A percentile compares a stretch with the other conserved stretches of the same genome.
Conservation (phyloP, 1,140 invertebrate species). For the Ditylenchus dipsaci region DNA sequence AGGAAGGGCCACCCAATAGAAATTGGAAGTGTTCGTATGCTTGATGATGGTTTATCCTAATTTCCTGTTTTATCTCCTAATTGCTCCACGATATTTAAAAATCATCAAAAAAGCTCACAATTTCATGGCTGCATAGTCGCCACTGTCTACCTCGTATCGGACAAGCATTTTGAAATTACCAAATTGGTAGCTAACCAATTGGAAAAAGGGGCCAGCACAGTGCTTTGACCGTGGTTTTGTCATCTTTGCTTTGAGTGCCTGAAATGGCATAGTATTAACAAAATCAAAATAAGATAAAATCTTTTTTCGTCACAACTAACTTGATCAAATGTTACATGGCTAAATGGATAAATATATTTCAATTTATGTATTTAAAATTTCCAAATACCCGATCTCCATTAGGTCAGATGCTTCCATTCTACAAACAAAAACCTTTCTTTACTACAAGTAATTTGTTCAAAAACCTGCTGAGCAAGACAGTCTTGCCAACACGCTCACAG, state of each 20-base stretch:
- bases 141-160: constrained; percentile 54
- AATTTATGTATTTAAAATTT: constrained; percentile 4
- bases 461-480: constrained; percentile 48
- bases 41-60: no score
- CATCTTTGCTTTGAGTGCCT: constrained; percentile 52
- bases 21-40: no score
- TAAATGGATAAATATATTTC: constrained; percentile 28
- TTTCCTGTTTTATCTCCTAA: no score
- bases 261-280: no score
- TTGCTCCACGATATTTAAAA: neutral
- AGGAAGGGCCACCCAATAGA: no score
- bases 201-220: constrained; percentile 55
- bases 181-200: constrained; percentile 55
- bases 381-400: constrained; percentile 46
- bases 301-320: no score
- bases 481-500: constrained; percentile 57
- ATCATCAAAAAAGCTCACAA: neutral
- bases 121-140: constrained; percentile 50
- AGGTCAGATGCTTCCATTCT: constrained; percentile 58
- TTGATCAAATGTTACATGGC: constrained; percentile 53
- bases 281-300: no score
- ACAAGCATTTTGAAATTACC: constrained; percentile 56
- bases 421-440: constrained; percentile 21
- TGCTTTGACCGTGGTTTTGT: constrained; percentile 52
- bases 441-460: no score